Evolutionary conservation across 2,797 vertebrate species (phyloP), one percentile per base, ranked within the genome.

Genomic region (Trichosurus vulpecula): DNA sequence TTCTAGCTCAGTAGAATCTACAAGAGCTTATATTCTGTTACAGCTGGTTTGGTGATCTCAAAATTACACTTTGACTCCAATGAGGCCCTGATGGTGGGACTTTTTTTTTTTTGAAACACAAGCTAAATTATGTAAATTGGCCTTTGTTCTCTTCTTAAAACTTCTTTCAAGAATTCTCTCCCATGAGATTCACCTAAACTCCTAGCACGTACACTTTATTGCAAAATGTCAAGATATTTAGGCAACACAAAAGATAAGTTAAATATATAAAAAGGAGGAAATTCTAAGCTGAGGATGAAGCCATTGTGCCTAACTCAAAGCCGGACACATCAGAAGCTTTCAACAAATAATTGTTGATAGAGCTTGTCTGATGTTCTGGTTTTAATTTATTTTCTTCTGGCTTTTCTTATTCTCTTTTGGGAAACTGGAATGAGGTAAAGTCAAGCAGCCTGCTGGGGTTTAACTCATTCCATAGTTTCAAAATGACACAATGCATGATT

Each of bases 381-480:
- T 90, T 90, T 90, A 90, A 90, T 90, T 90, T 90, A 90, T 90
- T 90, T 54, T 54, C 3, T 30, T 54, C 3, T 90, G 52, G 8
- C 90, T 90, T 95, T 94, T 91, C 97, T 97, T 97, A 58, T 97
- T 97, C 96, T 97, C 94, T 29, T 94, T 52, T 66, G 93, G 95
- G 94, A 93, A 96, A 96, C 95, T 97, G 95, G 95, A 95, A 97
- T 94, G 95, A 97, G 95, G 97, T 96, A 96, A 92, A 94, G 94
- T 91, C 91, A 56, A 94, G 96, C 55, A 94, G n/a, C 97, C 93
- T 91, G 95, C 96, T 97, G 97, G 91, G 97, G 87, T 92, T 97
- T 96, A 93, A 95, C 90, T 96, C 47, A 10, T 91, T 97, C 95
- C 97, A 93, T 92, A 94, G 94, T 89, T 97, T 41, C 93, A 55